Evolutionary conservation across 2,888 invertebrate genomes (phyloP).

Genomic region (Lasioglossum villosulum): DNA sequence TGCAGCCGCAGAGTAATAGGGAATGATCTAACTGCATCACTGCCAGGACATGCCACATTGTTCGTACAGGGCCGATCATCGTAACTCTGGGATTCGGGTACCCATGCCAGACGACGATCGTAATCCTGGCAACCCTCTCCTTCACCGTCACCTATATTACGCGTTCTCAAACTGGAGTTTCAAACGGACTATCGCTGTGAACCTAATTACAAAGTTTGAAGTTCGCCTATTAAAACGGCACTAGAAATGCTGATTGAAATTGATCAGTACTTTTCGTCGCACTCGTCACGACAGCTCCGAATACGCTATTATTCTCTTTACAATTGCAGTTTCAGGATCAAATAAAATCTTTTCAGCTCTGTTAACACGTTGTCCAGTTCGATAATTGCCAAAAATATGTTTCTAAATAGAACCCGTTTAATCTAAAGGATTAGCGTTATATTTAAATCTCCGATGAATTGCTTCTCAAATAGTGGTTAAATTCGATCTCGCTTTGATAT

Average conservation of each 20-base stretch:
- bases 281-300: background rate
- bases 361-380: background rate
- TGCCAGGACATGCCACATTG: slow-evolving; percentile 59
- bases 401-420: background rate
- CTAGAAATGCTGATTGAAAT: background rate
- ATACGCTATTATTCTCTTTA: background rate
- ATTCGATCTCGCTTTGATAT: background rate
- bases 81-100: slow-evolving; percentile 60
- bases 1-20: slow-evolving; percentile 55
- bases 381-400: background rate
- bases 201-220: background rate
- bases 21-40: slow-evolving; percentile 65
- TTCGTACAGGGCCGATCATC: slow-evolving; percentile 58
- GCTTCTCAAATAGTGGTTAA: background rate
- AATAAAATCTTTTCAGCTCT: background rate
- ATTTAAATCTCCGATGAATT: background rate
- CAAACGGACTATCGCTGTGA: background rate
- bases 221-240: background rate
- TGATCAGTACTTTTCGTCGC: background rate
- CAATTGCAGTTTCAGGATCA: background rate
- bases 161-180: slow-evolving; percentile 43
- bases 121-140: slow-evolving; percentile 52
- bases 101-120: slow-evolving; percentile 46
- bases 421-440: background rate
- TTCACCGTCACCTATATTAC: slow-evolving; percentile 33